phyloP scores from a whole-genome alignment of 2,113 vertebrate species.

The Bostrychus sinensis region DNA sequence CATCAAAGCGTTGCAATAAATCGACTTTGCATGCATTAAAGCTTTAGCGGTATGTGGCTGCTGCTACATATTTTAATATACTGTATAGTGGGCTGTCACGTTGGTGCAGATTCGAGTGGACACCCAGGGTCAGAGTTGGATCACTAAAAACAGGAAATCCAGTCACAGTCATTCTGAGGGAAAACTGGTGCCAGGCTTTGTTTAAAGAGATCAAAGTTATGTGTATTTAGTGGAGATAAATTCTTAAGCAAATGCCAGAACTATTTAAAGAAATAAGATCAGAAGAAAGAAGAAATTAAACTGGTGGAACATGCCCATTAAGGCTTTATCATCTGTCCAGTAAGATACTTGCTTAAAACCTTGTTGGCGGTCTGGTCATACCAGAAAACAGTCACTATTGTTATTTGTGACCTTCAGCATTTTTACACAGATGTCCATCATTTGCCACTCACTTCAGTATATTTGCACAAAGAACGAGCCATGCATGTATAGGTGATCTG shows the following conservation, averaged over 20 bases:
- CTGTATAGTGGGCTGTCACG: constrained; percentile 21
- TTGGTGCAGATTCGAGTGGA: constrained; percentile 56
- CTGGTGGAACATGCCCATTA: no score
- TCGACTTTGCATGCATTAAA: constrained; percentile 57
- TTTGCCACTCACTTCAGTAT: no score
- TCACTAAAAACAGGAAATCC: constrained; percentile 65
- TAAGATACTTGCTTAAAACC: no score
- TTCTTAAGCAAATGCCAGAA: no score
- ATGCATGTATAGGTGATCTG: no score
- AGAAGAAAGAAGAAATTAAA: no score
- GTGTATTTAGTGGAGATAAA: constrained; percentile 14
- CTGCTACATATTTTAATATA: constrained; percentile 23
- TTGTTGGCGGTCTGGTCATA: no score
- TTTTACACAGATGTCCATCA: no score
- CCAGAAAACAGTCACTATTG: no score
- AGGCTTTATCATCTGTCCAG: no score
- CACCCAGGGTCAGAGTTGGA: constrained; percentile 66
- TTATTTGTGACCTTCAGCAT: no score
- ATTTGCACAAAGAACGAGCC: no score
- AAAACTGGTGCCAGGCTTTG: constrained; percentile 25
- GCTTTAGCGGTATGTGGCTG: constrained; percentile 46
- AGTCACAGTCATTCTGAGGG: constrained; percentile 46
- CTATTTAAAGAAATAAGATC: neutral
- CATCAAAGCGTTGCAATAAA: constrained; percentile 56
- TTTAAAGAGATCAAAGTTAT: constrained; percentile 22